Evolutionary conservation across 2,113 vertebrate species (phyloP).

Genomic region (Helogale parvula): DNA sequence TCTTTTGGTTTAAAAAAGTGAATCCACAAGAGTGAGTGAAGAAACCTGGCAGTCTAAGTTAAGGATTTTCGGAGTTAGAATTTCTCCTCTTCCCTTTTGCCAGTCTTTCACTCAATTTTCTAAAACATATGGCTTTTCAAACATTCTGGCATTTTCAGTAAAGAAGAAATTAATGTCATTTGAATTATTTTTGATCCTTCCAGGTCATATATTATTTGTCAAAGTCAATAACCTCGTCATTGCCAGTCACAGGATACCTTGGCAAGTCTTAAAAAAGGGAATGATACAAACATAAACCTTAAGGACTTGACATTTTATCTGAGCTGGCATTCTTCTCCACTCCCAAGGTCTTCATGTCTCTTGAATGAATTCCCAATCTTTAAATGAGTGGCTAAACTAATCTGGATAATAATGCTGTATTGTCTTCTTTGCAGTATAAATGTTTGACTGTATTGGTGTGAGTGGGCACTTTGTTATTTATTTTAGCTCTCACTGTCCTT

Average conservation of each 20-base stretch:
- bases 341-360: not conserved
- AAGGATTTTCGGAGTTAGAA: not conserved
- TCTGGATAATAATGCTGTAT: not conserved
- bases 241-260: not conserved
- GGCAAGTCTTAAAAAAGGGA: not conserved
- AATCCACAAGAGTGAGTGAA: not conserved
- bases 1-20: not conserved
- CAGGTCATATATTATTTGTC: not conserved
- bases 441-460: not conserved
- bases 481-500: not conserved
- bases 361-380: not conserved
- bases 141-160: not conserved
- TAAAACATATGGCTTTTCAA: constrained; percentile 9
- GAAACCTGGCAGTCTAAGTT: not conserved
- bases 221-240: not conserved
- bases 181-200: constrained; percentile 7
- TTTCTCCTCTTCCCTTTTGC: not conserved
- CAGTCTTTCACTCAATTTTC: not conserved
- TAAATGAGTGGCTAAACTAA: not conserved
- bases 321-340: not conserved
- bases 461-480: not conserved
- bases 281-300: not conserved
- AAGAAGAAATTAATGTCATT: not conserved
- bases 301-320: not conserved
- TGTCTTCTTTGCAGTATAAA: not conserved